These are phyloP conservation scores for Iphiclides podalirius DNA, from an alignment of 2,888 invertebrate genomes.

Conservation along the genomic window DNA sequence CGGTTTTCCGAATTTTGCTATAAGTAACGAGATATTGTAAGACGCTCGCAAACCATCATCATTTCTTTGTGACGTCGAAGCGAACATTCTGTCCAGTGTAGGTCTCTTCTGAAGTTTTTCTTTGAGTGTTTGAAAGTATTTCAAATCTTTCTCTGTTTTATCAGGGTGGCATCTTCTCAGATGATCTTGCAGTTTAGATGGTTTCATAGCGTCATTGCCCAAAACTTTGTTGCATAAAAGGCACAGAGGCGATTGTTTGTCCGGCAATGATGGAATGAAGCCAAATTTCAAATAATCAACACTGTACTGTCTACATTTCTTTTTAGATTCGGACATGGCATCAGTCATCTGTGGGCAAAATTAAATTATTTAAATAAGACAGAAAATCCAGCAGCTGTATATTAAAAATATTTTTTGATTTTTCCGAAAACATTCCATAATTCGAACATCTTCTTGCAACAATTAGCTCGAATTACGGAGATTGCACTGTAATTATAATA, in stretches of 20 bases:
- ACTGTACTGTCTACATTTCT: conserved; percentile 27
- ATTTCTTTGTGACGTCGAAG: conserved; percentile 26
- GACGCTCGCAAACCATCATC: too few relatives aligned
- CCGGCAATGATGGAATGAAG: conserved; percentile 23
- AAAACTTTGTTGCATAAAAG: conserved; percentile 28
- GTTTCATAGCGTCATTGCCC: conserved; percentile 26
- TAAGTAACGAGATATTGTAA: too few relatives aligned
- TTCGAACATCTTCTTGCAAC: background rate
- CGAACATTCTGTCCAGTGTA: conserved; percentile 23
- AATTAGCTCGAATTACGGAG: conserved; percentile 1
- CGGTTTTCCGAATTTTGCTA: conserved; percentile 31
- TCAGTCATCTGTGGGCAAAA: conserved; percentile 17
- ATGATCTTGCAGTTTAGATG: conserved; percentile 25
- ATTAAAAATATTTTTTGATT: background rate
- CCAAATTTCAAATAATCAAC: conserved; percentile 28
- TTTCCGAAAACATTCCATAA: background rate
- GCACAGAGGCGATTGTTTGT: conserved; percentile 26
- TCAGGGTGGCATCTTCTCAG: conserved; percentile 21
- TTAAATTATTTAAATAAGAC: background rate
- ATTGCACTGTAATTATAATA: background rate
- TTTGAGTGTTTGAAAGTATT: conserved; percentile 24
- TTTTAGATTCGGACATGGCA: conserved; percentile 22
- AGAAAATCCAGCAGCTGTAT: background rate
- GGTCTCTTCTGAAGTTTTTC: conserved; percentile 25
- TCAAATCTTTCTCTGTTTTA: conserved; percentile 25